A percentile compares a stretch with the other conserved stretches of the same genome.
phyloP scores from a whole-genome alignment of 2,113 vertebrate species.

The Pyrgilauda ruficollis region DNA sequence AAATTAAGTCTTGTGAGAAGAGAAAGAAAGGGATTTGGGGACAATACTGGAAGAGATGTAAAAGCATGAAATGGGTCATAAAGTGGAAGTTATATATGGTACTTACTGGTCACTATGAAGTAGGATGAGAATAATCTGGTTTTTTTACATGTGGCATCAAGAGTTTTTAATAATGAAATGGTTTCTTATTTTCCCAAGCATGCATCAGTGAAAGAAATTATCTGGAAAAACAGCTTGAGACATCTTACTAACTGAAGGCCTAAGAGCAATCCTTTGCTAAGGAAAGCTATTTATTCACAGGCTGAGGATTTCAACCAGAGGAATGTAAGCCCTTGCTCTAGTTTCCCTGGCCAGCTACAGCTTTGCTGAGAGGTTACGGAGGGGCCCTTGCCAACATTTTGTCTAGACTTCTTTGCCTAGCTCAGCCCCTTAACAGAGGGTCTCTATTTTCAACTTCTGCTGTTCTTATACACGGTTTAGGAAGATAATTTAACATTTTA shows the following conservation, averaged over 20 bases:
- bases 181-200: not conserved
- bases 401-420: not conserved
- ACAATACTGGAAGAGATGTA: not conserved
- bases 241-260: not conserved
- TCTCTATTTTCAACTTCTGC: not conserved
- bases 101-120: not conserved
- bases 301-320: not conserved
- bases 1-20: not conserved
- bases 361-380: not conserved
- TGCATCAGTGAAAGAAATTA: not conserved
- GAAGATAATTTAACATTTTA: not conserved
- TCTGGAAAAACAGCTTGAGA: not conserved
- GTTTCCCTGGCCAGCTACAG: not conserved
- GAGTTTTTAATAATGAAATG: not conserved
- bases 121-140: not conserved
- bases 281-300: not conserved
- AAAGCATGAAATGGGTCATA: not conserved
- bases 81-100: not conserved
- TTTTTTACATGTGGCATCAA: not conserved
- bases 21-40: not conserved
- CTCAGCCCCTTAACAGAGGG: not conserved
- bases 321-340: not conserved
- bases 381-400: not conserved
- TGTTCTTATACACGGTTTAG: not conserved
- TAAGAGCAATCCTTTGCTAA: not conserved